phyloP scores from a whole-genome alignment of 2,797 vertebrate genomes.

The Eulemur rubriventer region DNA sequence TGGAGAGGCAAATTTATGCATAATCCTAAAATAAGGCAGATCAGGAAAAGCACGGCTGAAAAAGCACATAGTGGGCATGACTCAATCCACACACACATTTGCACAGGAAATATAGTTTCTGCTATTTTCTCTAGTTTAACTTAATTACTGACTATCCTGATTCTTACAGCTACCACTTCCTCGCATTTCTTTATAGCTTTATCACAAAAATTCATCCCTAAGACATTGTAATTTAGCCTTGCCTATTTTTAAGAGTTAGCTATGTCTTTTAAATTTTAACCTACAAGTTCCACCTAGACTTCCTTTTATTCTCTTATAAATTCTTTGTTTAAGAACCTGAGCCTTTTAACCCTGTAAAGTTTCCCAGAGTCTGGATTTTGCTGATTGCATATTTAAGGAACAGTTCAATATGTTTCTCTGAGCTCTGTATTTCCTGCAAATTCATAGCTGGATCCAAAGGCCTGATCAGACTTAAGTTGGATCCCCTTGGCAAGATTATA shows the following conservation, averaged over 20 bases:
- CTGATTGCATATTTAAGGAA: slow-evolving; percentile 64
- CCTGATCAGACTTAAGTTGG: slow-evolving; percentile 58
- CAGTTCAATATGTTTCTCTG: not conserved
- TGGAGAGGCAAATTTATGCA: not conserved
- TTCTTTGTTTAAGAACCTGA: slow-evolving; percentile 32
- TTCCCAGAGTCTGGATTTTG: slow-evolving; percentile 40
- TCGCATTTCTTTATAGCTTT: slow-evolving; percentile 22
- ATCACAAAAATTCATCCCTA: not conserved
- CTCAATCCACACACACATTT: not conserved
- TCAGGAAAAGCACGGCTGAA: not conserved
- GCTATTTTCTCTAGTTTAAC: not conserved
- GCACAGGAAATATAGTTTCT: not conserved
- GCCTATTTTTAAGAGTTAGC: not conserved
- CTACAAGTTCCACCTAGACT: not conserved
- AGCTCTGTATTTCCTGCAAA: slow-evolving; percentile 54
- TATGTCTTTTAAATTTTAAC: slow-evolving; percentile 27
- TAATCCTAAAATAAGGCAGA: not conserved
- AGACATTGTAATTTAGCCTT: not conserved
- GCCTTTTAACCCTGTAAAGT: slow-evolving; percentile 17
- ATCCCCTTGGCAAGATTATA: slow-evolving; percentile 46
- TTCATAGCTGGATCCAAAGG: slow-evolving; percentile 42
- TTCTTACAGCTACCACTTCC: not conserved
- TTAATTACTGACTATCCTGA: not conserved
- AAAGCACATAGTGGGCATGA: not conserved
- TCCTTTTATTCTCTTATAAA: slow-evolving; percentile 23